Percentiles rank a stretch among this genome's conserved stretches.
phyloP scores from a whole-genome alignment of 23 tunicate genomes.

The Styela clava region DNA sequence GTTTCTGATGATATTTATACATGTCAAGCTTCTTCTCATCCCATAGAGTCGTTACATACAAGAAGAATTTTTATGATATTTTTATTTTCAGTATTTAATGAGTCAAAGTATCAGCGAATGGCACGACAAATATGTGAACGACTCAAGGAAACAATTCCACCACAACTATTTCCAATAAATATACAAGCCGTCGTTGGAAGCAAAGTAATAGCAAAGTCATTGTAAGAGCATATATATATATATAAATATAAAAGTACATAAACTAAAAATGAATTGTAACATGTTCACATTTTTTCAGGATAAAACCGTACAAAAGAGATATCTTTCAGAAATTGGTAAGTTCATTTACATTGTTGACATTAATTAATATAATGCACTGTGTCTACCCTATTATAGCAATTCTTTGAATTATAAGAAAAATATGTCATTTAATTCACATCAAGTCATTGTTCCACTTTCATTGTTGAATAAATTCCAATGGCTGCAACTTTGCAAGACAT shows the following conservation, averaged over 20 bases:
- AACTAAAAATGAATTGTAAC: neutral
- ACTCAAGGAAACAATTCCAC: conserved; percentile 52
- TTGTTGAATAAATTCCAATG: no score
- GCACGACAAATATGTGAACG: conserved; percentile 44
- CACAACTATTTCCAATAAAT: conserved; percentile 40
- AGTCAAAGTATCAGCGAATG: conserved; percentile 34
- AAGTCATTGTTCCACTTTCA: no score
- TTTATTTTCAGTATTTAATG: conserved; percentile 48
- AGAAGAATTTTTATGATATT: no score
- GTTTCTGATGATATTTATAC: no score
- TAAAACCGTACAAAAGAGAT: conserved; percentile 57
- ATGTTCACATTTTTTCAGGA: conserved; percentile 25
- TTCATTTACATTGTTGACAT: neutral
- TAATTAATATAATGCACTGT: no score
- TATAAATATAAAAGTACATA: no score
- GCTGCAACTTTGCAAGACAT: no score
- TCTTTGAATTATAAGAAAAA: no score
- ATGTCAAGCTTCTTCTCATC: no score
- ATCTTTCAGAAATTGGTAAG: conserved; percentile 74
- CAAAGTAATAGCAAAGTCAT: conserved; percentile 51
- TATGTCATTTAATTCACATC: no score
- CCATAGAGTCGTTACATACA: no score
- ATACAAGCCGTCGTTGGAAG: conserved; percentile 69
- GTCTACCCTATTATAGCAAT: no score
- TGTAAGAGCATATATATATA: conserved; percentile 33